Conservation (phyloP, 2,888 invertebrate species). For the Scaptomyza reducta region DNA sequence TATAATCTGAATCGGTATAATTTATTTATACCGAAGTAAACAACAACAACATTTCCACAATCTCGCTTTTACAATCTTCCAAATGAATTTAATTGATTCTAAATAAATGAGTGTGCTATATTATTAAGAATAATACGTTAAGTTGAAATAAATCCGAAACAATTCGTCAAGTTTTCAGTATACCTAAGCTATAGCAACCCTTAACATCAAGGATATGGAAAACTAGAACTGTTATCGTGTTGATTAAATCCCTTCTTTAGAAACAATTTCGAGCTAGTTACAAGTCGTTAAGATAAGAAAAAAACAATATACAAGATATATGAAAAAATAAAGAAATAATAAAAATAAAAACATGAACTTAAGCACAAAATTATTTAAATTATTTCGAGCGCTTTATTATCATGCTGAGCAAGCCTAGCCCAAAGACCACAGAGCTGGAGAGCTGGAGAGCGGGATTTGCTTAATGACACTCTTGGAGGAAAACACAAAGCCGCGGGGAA, state of each 20-base stretch:
- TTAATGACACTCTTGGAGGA: constrained; percentile 68
- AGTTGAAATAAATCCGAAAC: background rate
- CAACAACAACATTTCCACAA: constrained; percentile 1
- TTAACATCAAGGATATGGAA: too few relatives aligned
- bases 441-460: constrained; percentile 38
- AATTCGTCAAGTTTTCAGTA: background rate
- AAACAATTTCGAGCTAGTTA: background rate
- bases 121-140: background rate
- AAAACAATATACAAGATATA: background rate
- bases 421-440: constrained; percentile 9
- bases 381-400: constrained; percentile 69
- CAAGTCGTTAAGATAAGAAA: constrained; percentile 16
- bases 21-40: background rate
- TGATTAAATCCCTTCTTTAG: background rate
- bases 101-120: background rate
- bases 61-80: constrained; percentile 2
- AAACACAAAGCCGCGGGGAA: constrained; percentile 60
- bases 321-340: background rate
- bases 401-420: constrained; percentile 64
- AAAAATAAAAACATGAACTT: constrained; percentile 5
- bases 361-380: constrained; percentile 63
- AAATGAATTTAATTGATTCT: constrained; percentile 1
- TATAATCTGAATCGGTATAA: constrained; percentile 2
- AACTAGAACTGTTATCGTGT: background rate
- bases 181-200: too few relatives aligned